These are phyloP conservation scores for Gobiocypris rarus DNA, from an alignment of 2,113 vertebrate species.

Conservation along the genomic window DNA sequence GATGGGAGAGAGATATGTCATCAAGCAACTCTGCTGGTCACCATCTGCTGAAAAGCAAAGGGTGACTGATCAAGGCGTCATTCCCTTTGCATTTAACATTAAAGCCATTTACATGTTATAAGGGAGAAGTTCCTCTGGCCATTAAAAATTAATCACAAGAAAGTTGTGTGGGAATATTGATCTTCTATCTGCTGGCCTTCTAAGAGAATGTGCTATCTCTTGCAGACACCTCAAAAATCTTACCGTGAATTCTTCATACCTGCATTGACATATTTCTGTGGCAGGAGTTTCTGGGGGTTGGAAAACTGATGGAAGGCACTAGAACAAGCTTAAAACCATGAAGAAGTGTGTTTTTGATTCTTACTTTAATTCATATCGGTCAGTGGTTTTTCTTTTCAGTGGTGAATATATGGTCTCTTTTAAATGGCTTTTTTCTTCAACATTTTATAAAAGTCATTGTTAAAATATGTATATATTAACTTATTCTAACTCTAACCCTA, in stretches of 20 bases:
- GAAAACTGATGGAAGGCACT: slow-evolving; percentile 38
- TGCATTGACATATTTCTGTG: slow-evolving; percentile 54
- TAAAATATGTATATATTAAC: no score
- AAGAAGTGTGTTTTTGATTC: not conserved
- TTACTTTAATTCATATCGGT: slow-evolving; percentile 1
- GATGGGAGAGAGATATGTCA: slow-evolving; percentile 56
- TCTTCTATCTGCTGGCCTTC: slow-evolving; percentile 64
- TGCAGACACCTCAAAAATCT: slow-evolving; percentile 65
- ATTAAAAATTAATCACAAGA: slow-evolving; percentile 74
- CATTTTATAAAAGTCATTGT: not conserved
- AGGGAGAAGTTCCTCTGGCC: slow-evolving; percentile 62
- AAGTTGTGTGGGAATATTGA: slow-evolving; percentile 66
- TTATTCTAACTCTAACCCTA: no score
- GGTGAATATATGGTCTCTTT: no score
- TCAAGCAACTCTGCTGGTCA: slow-evolving; percentile 52
- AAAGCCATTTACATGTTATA: slow-evolving; percentile 72
- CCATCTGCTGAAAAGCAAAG: slow-evolving; percentile 47
- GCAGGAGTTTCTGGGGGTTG: slow-evolving; percentile 48
- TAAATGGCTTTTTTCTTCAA: not conserved
- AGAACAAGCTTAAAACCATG: not conserved
- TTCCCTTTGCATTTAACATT: slow-evolving; percentile 65
- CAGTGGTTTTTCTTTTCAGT: not conserved
- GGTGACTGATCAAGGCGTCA: slow-evolving; percentile 69
- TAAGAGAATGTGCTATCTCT: slow-evolving; percentile 63
- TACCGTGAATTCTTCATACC: slow-evolving; percentile 57